These are phyloP conservation scores for Homarus americanus DNA, from an alignment of 1,140 invertebrate species.

Conservation along the genomic window DNA sequence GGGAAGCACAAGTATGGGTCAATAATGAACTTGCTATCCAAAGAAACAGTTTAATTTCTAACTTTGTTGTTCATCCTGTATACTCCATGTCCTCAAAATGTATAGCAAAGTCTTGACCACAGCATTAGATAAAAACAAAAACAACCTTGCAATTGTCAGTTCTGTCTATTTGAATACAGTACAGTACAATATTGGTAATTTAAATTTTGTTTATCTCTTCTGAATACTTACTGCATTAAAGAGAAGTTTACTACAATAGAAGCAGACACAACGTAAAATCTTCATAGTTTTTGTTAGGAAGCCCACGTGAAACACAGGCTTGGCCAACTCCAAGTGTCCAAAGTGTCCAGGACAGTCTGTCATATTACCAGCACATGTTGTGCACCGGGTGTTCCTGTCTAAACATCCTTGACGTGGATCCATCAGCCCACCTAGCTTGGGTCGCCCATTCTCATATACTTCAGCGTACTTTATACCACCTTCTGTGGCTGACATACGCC, in stretches of 20 bases:
- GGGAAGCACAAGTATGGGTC: too few species aligned
- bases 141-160: too few species aligned
- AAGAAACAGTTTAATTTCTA: too few species aligned
- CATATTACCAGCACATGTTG: constrained; percentile 98
- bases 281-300: constrained; percentile 99
- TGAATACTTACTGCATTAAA: constrained; percentile 87
- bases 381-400: constrained; percentile 94
- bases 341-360: constrained; percentile 99
- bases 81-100: too few species aligned
- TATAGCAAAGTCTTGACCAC: too few species aligned
- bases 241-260: constrained; percentile 97
- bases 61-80: too few species aligned
- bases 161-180: too few species aligned
- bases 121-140: too few species aligned
- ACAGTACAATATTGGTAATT: too few species aligned
- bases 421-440: constrained; percentile 98
- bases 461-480: constrained; percentile 97
- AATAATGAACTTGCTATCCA: too few species aligned
- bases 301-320: constrained; percentile 99
- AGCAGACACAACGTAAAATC: constrained; percentile 97
- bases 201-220: too few species aligned
- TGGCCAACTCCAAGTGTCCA: constrained; percentile 98
- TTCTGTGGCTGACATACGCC: constrained; percentile 98
- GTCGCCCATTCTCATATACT: constrained; percentile 98
- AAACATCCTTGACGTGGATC: constrained; percentile 99